phyloP scores from a whole-genome alignment of 2,797 vertebrate genomes.

The Artibeus jamaicensis region DNA sequence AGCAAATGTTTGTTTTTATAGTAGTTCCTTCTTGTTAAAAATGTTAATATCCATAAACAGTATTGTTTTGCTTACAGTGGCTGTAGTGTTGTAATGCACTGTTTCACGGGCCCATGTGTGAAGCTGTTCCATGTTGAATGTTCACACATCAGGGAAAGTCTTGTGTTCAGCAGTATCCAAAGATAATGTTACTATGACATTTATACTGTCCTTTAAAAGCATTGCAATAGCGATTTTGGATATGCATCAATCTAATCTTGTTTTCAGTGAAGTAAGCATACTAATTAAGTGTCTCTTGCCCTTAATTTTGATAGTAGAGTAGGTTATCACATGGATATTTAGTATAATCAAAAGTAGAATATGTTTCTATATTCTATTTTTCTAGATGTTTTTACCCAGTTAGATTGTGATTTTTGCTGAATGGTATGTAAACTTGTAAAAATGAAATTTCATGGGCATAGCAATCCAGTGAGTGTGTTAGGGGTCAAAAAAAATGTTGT shows the following conservation, averaged over 20 bases:
- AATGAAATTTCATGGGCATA: conserved; percentile 75
- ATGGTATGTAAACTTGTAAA: conserved; percentile 83
- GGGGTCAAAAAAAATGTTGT: conserved; percentile 65
- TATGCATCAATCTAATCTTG: conserved; percentile 84
- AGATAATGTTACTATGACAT: conserved; percentile 86
- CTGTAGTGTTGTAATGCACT: conserved; percentile 99
- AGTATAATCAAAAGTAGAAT: conserved; percentile 59
- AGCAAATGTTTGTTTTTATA: conserved; percentile 97
- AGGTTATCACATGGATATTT: conserved; percentile 80
- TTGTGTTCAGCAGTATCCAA: conserved; percentile 90
- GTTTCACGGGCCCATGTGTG: conserved; percentile 95
- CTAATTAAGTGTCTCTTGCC: conserved; percentile 82
- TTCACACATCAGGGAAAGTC: conserved; percentile 91
- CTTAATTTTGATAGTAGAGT: conserved; percentile 82
- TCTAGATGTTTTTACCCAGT: conserved; percentile 83
- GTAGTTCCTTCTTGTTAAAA: conserved; percentile 91
- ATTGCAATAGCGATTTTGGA: conserved; percentile 83
- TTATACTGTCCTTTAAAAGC: conserved; percentile 84
- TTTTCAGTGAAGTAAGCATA: conserved; percentile 82
- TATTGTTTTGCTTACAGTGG: conserved; percentile 96
- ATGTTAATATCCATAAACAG: conserved; percentile 96
- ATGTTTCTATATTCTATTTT: conserved; percentile 81
- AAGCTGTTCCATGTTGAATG: conserved; percentile 91
- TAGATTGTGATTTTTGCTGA: conserved; percentile 83
- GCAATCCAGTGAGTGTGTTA: conserved; percentile 58